These are phyloP conservation scores for Pteruthius melanotis DNA, from an alignment of 2,113 vertebrate genomes.

Conservation along the genomic window DNA sequence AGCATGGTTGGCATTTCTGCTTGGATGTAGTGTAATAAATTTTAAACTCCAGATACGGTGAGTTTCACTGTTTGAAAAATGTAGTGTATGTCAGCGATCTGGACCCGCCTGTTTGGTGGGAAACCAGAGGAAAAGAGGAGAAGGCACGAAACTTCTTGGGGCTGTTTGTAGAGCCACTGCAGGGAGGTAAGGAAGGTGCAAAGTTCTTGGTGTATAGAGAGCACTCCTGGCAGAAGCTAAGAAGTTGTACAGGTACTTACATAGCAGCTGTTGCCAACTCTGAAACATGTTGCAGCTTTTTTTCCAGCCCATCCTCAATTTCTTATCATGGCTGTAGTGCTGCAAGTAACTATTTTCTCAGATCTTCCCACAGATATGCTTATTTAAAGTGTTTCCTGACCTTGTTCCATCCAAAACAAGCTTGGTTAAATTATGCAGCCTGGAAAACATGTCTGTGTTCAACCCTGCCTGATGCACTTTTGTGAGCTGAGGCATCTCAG, in stretches of 20 bases:
- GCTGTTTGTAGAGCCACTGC: neutral
- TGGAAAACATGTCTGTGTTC: neutral
- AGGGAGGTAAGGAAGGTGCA: neutral
- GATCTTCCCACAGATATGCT: conserved; percentile 46
- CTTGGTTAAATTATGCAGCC: neutral
- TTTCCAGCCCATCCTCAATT: neutral
- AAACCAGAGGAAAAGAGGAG: neutral
- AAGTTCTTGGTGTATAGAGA: neutral
- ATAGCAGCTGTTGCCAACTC: neutral
- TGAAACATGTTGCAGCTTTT: neutral
- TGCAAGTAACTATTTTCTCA: conserved; percentile 30
- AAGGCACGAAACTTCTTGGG: neutral
- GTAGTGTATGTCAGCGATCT: neutral
- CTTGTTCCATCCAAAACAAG: conserved; percentile 21
- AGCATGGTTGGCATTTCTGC: neutral
- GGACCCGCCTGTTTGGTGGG: neutral
- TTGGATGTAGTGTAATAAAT: neutral
- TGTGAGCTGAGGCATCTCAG: neutral
- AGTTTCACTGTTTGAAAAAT: neutral
- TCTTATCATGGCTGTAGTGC: neutral
- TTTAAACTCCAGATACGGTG: neutral
- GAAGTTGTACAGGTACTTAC: neutral
- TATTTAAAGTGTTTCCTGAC: conserved; percentile 10
- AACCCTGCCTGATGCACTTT: neutral
- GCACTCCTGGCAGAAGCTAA: neutral